Evolutionary conservation across 2,113 vertebrate species (phyloP).

Genomic region (Pandion haliaetus): DNA sequence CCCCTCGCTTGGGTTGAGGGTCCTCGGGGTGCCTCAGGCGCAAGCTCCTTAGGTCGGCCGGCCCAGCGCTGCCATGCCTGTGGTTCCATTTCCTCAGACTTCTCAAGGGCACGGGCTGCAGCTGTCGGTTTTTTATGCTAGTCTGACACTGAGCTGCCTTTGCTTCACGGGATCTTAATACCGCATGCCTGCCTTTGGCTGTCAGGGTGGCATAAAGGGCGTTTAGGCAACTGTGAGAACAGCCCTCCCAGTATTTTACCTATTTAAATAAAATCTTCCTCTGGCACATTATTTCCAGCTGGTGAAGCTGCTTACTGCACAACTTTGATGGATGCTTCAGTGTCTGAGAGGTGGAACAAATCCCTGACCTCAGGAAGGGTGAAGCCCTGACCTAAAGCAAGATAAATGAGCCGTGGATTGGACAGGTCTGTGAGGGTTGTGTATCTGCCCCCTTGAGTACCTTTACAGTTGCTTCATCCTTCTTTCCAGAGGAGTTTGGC

Average conservation of each 20-base stretch:
- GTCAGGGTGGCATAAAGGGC: background rate
- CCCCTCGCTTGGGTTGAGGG: background rate
- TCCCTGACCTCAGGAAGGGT: background rate
- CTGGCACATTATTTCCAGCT: background rate
- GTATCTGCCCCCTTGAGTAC: background rate
- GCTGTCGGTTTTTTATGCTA: accelerated
- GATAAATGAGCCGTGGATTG: background rate
- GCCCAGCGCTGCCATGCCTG: too few species aligned
- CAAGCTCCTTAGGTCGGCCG: too few species aligned
- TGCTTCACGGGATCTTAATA: accelerated
- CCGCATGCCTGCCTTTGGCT: background rate
- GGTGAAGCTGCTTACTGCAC: background rate
- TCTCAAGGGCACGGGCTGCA: background rate
- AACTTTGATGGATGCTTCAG: background rate
- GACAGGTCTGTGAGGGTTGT: background rate
- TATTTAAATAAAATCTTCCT: background rate
- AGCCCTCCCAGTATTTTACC: background rate
- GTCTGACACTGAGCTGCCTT: accelerated
- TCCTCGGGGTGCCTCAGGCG: too few species aligned
- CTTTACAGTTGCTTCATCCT: background rate
- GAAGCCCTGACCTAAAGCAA: background rate
- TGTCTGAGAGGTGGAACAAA: background rate
- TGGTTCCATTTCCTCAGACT: accelerated
- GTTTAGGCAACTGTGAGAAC: background rate
- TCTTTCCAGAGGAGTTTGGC: background rate